Conservation (phyloP, 2,797 vertebrate genomes). For the Bradypodion pumilum region DNA sequence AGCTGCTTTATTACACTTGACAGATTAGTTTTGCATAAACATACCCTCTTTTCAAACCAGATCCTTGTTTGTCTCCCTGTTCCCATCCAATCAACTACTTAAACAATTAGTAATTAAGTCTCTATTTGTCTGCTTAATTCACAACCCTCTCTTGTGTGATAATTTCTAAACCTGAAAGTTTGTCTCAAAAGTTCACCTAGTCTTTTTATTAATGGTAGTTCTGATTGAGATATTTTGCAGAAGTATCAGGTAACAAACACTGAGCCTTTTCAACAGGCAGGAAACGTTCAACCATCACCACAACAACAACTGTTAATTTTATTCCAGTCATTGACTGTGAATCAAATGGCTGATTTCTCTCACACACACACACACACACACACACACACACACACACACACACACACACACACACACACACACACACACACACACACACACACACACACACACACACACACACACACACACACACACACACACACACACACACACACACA, state of each 20-base stretch:
- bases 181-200: slow-evolving; percentile 65
- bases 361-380: no score
- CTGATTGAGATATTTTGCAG: not conserved
- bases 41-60: slow-evolving; percentile 67
- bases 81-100: slow-evolving; percentile 69
- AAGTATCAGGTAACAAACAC: not conserved
- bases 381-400: no score
- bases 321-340: no score
- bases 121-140: slow-evolving; percentile 74
- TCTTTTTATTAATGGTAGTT: slow-evolving; percentile 47
- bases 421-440: no score
- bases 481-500: no score
- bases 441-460: no score
- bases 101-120: slow-evolving; percentile 74
- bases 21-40: slow-evolving; percentile 86
- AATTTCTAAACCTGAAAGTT: slow-evolving; percentile 73
- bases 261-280: not conserved
- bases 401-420: no score
- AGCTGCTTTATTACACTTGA: slow-evolving; percentile 85
- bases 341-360: no score
- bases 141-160: slow-evolving; percentile 68
- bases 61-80: slow-evolving; percentile 56
- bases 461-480: no score
- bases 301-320: no score
- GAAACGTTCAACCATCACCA: no score